A percentile compares a stretch with the other conserved stretches of the same genome.
Conservation (phyloP, 2,113 vertebrate genomes). For the Odontesthes bonariensis region DNA sequence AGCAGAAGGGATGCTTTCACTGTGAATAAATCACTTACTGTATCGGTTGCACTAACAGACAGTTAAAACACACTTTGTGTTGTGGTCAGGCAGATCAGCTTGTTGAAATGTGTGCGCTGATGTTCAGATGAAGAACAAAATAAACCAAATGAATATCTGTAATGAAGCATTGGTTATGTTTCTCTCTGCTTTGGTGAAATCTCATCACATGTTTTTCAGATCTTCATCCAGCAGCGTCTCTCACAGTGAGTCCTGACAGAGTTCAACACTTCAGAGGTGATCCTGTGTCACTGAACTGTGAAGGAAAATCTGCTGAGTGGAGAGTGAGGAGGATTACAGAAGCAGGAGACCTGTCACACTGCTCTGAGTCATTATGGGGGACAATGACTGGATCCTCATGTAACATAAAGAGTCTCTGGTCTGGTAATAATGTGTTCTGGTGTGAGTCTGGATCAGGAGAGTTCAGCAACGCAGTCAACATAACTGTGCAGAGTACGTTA, state of each 20-base stretch:
- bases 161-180: too few relatives aligned
- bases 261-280: conserved; percentile 38
- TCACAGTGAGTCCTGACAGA: conserved; percentile 49
- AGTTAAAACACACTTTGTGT: too few relatives aligned
- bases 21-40: too few relatives aligned
- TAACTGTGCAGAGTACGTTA: conserved; percentile 16
- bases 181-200: too few relatives aligned
- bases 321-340: neutral
- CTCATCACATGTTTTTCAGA: conserved; percentile 17
- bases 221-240: conserved; percentile 5
- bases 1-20: too few relatives aligned
- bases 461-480: conserved; percentile 62
- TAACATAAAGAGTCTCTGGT: rapidly evolving
- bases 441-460: conserved; percentile 55
- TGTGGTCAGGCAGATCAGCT: too few relatives aligned
- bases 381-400: conserved; percentile 21
- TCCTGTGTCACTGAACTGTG: conserved; percentile 43
- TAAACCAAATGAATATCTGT: neutral
- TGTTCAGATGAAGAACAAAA: too few relatives aligned
- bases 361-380: rapidly evolving
- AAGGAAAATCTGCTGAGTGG: conserved; percentile 46
- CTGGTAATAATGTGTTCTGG: conserved; percentile 31
- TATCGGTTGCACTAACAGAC: too few relatives aligned
- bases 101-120: too few relatives aligned
- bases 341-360: rapidly evolving